Evolutionary conservation across 2,888 invertebrate species (phyloP), one percentile per base, ranked within the genome.

Genomic region (Cyclophora albipunctata): DNA sequence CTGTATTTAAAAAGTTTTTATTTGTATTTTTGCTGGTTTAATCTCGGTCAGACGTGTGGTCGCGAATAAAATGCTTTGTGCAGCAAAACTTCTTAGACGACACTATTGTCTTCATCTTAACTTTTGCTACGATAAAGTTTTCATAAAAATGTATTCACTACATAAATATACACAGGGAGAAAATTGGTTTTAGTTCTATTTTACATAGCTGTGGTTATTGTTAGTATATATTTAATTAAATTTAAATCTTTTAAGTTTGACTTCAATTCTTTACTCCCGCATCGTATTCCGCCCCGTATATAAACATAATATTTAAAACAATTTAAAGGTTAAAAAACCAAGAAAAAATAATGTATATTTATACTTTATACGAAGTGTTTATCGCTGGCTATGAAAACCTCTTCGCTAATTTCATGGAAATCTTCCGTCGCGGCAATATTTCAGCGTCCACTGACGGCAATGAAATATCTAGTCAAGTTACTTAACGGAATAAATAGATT

Each of bases 401-500:
- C 34, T 7, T 35, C 34, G 41, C 34, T 4, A 41, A 37, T 20
- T 42, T 43, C 41, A 5, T 45, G 3, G 6, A 6, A 43, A n/a
- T 20, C 5, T 41, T 40, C 4, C 37, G 37, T 37, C 37, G 37
- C 37, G 37, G 37, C 5, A 37, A 37, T 37, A 37, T 35, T 20
- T 34, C 7, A 35, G 34, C 34, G 33, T 40, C 37, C 43, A 35
- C 7, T 42, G 7, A 33, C 34, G 6, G 35, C 51, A 49, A 46
- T 52, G 46, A 53, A 53, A 51, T 57, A 51, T 55, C 55, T 52
- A 53, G 50, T 57, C 56, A 60, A 57, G 58, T 56, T 60, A 64
- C 58, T 63, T 63, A 55, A 52, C 53, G 46, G 33, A 62, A 48
- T 55, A 59, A 61, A 66, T 62, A 61, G 59, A 62, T 61, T 51